phyloP scores from a whole-genome alignment of 2,888 invertebrate species.

The Ligdia adustata region DNA sequence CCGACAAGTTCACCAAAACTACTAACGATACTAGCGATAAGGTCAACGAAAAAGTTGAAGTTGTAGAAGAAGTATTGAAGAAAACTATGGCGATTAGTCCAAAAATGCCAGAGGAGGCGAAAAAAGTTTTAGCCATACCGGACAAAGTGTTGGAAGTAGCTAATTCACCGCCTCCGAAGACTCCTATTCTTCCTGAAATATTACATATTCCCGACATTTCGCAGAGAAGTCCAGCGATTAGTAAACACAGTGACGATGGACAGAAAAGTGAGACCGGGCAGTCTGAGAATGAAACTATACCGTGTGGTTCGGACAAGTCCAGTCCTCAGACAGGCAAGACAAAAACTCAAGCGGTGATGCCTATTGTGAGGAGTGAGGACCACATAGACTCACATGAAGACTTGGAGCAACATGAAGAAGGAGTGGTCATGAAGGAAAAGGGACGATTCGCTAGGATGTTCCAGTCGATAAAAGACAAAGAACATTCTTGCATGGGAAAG shows the following conservation, averaged over 20 bases:
- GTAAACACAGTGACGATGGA: conserved; percentile 74
- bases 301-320: conserved; percentile 77
- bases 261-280: conserved; percentile 74
- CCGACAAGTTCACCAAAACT: conserved; percentile 50
- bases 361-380: conserved; percentile 76
- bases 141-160: conserved; percentile 61
- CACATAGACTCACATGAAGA: conserved; percentile 59
- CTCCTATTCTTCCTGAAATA: conserved; percentile 71
- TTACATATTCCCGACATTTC: conserved; percentile 69
- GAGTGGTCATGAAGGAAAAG: conserved; percentile 69
- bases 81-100: conserved; percentile 62
- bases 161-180: conserved; percentile 74
- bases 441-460: conserved; percentile 73
- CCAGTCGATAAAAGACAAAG: conserved; percentile 73
- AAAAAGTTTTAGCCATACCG: conserved; percentile 63
- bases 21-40: no score
- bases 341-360: conserved; percentile 79
- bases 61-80: conserved; percentile 65
- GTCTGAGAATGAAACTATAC: conserved; percentile 79
- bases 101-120: conserved; percentile 56
- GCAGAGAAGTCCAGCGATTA: conserved; percentile 69
- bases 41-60: conserved; percentile 59
- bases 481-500: conserved; percentile 77
- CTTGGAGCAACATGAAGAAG: conserved; percentile 52
- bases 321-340: conserved; percentile 72